A percentile compares a stretch with the other conserved stretches of the same genome.
Conservation (phyloP, 2,797 vertebrate genomes). For the Morelia viridis region DNA sequence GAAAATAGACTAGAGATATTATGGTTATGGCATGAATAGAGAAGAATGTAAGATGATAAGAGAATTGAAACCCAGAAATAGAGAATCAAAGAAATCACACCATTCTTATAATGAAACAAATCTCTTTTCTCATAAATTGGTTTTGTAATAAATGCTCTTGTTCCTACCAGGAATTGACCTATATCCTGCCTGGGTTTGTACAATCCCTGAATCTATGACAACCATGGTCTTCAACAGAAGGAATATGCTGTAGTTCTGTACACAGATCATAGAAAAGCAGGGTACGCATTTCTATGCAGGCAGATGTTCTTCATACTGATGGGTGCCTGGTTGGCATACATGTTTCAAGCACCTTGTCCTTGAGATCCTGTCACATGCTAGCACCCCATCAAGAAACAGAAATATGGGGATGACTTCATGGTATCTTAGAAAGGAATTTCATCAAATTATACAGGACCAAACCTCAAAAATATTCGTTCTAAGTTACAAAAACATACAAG, state of each 20-base stretch:
- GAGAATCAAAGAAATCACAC: neutral
- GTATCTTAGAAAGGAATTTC: neutral
- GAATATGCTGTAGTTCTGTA: neutral
- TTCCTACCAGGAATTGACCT: neutral
- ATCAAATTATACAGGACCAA: neutral
- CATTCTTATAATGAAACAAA: neutral
- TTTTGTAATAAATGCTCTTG: neutral
- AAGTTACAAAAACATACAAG: neutral
- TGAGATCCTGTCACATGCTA: neutral
- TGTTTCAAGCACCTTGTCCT: neutral
- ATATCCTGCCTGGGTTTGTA: neutral
- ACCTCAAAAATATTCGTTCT: neutral
- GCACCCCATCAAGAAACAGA: neutral
- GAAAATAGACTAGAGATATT: neutral
- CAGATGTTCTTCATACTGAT: neutral
- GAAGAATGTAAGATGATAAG: neutral
- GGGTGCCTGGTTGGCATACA: no score
- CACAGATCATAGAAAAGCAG: neutral
- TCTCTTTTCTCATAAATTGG: neutral
- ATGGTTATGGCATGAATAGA: neutral
- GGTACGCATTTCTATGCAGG: neutral
- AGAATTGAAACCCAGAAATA: neutral
- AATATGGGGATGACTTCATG: neutral
- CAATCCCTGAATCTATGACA: neutral
- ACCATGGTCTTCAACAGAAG: neutral